phyloP scores from a whole-genome alignment of 2,888 invertebrate genomes.

The Octodonta nipae region DNA sequence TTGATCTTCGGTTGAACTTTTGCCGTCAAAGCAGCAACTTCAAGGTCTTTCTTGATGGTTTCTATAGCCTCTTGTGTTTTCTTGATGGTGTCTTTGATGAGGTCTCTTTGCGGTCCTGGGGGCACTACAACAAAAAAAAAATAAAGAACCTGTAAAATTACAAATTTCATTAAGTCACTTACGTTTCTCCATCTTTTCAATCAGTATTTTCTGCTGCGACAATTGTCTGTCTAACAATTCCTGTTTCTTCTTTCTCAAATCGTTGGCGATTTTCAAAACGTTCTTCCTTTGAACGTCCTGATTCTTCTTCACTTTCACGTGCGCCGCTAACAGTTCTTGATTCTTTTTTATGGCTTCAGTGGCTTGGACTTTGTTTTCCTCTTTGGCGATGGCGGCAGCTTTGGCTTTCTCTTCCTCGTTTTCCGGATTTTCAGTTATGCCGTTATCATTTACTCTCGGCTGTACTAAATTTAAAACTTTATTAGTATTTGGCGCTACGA shows the following conservation, averaged over 20 bases:
- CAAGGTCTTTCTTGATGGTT: conserved; percentile 53
- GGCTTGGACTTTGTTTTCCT: conserved; percentile 31
- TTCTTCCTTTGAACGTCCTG: conserved; percentile 64
- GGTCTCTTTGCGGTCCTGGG: conserved; percentile 59
- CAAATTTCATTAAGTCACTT: no score
- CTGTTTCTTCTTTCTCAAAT: conserved; percentile 72
- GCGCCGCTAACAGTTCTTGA: conserved; percentile 45
- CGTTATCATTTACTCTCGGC: conserved; percentile 27
- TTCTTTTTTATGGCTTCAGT: conserved; percentile 41
- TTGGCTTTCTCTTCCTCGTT: conserved; percentile 27
- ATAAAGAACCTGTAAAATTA: not conserved
- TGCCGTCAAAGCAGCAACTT: conserved; percentile 32
- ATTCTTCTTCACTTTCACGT: conserved; percentile 56
- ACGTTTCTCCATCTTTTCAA: conserved; percentile 69
- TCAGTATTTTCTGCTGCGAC: conserved; percentile 71
- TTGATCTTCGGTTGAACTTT: conserved; percentile 19
- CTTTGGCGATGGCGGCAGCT: conserved; percentile 19
- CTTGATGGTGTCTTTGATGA: conserved; percentile 67
- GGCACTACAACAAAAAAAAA: conserved; percentile 37
- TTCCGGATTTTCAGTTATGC: conserved; percentile 12
- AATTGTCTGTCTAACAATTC: conserved; percentile 77
- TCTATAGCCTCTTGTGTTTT: conserved; percentile 74
- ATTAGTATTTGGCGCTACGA: conserved; percentile 30
- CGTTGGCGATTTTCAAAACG: conserved; percentile 61
- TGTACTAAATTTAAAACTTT: conserved; percentile 36